Evolutionary conservation across 2,888 invertebrate genomes (phyloP).

Genomic region (Tipula lateralis): DNA sequence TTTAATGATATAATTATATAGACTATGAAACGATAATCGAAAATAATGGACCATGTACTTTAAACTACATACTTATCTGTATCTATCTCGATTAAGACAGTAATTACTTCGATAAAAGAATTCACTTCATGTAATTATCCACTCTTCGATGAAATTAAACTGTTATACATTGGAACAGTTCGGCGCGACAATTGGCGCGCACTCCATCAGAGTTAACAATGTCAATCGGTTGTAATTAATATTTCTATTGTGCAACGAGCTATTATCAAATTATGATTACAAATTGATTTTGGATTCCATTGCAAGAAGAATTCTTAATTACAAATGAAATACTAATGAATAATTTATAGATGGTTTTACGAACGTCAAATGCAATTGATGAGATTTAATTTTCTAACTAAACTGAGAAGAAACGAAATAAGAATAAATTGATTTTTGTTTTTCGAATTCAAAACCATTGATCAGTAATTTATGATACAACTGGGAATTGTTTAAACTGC

Average conservation of each 20-base stretch:
- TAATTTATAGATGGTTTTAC: background rate
- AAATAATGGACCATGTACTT: too few relatives aligned
- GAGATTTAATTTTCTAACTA: background rate
- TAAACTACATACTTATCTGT: too few relatives aligned
- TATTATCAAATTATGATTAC: background rate
- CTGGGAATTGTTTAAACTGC: background rate
- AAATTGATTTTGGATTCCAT: background rate
- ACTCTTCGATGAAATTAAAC: too few relatives aligned
- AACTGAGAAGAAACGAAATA: background rate
- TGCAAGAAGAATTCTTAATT: background rate
- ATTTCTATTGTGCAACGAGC: background rate
- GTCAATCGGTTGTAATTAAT: too few relatives aligned
- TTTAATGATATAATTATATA: too few relatives aligned
- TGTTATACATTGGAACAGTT: too few relatives aligned
- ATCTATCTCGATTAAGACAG: too few relatives aligned
- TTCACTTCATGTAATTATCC: too few relatives aligned
- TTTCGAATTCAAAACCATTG: background rate
- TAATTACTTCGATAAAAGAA: too few relatives aligned
- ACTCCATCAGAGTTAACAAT: too few relatives aligned
- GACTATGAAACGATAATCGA: too few relatives aligned
- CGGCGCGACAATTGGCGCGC: too few relatives aligned
- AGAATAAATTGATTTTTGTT: background rate
- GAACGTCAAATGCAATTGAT: background rate
- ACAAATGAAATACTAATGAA: background rate
- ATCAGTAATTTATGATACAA: background rate